Base-by-base conservation (phyloP, 2,888 invertebrate species). In the Drosophila affinis region DNA sequence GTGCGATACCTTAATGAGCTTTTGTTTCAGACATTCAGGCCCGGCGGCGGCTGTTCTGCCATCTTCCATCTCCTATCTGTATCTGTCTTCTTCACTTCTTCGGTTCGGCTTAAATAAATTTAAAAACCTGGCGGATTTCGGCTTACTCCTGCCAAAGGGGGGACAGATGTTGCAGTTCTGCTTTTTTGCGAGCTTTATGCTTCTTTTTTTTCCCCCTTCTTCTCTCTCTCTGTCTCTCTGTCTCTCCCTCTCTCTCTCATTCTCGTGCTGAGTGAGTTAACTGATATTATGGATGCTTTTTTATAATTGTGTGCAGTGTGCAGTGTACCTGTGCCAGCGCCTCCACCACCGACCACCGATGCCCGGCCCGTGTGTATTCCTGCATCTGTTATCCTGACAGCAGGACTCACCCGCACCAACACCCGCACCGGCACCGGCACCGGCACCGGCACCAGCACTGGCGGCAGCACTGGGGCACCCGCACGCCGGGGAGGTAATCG, bases 401-500 rank as follows among this genome's bases (percentile, higher is more conserved):
- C 82, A 48, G 76, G 71, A 72, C 58, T 63, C 63, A 18, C 46
- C 60, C 39, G 6, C 14, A 39, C 39, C 32, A 2, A 1, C 32
- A 32, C 32, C 32, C 32, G 32, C 32, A 10, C 32, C 32, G 0
- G 32, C 32, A 10, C 32, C 2, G 5, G 53, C 69, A 54, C 78
- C 52, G 55, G 87, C 84, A 21, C 21, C 3, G 21, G 32, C 32
- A 10, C 10, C 32, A 3, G 10, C 32, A 3, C 32, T 6, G 21
- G 32, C 32, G 4, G 3, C 32, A 3, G 10, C 32, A 3, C 32
- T 6, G 5, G 53, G 21, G 21, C 69, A 54, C 78, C 54, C 57
- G 87, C 84, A 80, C 76, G 67, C 88, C 77, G 72, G 70, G 81
- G 77, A 79, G 79, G 91, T 89, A 90, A 90, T 90, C 90, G 90